Conservation (phyloP, 2,888 invertebrate species). For the Erynnis tages region DNA sequence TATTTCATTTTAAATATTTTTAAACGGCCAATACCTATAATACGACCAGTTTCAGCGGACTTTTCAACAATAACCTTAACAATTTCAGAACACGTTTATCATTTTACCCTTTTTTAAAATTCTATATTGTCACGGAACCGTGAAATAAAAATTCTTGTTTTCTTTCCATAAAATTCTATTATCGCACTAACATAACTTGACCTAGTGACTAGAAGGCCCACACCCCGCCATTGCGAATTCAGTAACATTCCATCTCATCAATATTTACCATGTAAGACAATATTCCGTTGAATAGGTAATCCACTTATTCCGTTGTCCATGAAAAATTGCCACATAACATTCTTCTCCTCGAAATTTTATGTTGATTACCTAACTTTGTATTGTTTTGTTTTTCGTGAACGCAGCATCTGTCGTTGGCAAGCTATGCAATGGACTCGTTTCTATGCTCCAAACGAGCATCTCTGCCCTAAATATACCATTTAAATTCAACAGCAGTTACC, state of each 20-base stretch:
- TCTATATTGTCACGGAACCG: no score
- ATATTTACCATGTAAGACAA: conserved; percentile 33
- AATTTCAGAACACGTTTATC: no score
- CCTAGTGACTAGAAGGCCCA: no score
- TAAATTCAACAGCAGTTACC: conserved; percentile 72
- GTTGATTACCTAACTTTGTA: conserved; percentile 62
- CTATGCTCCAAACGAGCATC: conserved; percentile 69
- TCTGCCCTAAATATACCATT: conserved; percentile 73
- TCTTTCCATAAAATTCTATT: no score
- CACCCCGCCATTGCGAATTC: no score
- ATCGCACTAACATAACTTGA: no score
- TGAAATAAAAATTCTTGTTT: no score
- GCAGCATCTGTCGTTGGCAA: conserved; percentile 65
- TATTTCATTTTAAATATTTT: neutral
- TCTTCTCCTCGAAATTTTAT: conserved; percentile 47
- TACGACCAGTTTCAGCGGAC: no score
- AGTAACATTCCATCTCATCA: neutral
- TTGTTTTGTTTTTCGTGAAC: conserved; percentile 64
- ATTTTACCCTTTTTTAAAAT: no score
- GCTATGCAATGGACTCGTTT: conserved; percentile 73
- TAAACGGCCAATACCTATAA: neutral
- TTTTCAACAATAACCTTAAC: no score
- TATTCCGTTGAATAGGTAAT: conserved; percentile 35
- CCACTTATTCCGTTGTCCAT: conserved; percentile 2
- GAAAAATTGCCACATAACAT: conserved; percentile 8